Conservation (phyloP, 53 echinoderm and acorn worm species). For the Crossaster papposus region DNA sequence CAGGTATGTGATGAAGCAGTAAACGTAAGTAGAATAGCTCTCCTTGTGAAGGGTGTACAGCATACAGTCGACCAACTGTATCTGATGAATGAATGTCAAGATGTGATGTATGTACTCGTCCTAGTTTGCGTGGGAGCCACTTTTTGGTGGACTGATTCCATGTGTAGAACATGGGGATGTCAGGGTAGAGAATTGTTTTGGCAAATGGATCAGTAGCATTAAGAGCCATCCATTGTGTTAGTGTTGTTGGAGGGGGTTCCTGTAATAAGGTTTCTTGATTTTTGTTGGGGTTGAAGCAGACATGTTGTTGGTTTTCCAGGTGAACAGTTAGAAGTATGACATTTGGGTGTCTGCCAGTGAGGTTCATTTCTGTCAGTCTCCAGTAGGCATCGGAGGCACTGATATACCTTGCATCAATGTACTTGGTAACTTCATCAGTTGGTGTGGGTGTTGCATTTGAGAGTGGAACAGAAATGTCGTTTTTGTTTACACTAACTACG, state of each 20-base stretch:
- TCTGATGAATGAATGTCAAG: background rate
- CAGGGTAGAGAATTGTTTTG: too few species aligned
- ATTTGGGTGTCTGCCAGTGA: conserved; percentile 1
- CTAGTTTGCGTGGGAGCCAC: too few species aligned
- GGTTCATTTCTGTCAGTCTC: background rate
- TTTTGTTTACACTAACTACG: conserved; percentile 20
- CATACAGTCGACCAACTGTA: conserved; percentile 42
- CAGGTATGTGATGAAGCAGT: conserved; percentile 41
- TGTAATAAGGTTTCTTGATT: background rate
- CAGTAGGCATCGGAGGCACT: conserved; percentile 34
- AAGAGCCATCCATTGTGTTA: background rate
- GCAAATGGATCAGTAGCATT: too few species aligned
- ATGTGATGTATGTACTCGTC: too few species aligned
- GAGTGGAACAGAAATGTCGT: too few species aligned
- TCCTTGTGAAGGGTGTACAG: conserved; percentile 40
- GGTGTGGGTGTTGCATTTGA: too few species aligned
- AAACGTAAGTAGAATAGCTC: conserved; percentile 46
- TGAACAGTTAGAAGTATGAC: conserved; percentile 12
- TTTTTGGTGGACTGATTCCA: too few species aligned
- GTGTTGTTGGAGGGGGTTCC: conserved; percentile 23
- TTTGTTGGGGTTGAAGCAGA: conserved; percentile 28
- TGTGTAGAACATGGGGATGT: too few species aligned
- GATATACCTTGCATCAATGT: conserved; percentile 26
- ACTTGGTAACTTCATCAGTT: conserved; percentile 34
- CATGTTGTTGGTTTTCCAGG: conserved; percentile 1